Percentiles rank a stretch among this genome's conserved stretches.
These are phyloP conservation scores for Ctenosaura bakeri DNA, from an alignment of 2,797 vertebrate species.

Conservation along the genomic window DNA sequence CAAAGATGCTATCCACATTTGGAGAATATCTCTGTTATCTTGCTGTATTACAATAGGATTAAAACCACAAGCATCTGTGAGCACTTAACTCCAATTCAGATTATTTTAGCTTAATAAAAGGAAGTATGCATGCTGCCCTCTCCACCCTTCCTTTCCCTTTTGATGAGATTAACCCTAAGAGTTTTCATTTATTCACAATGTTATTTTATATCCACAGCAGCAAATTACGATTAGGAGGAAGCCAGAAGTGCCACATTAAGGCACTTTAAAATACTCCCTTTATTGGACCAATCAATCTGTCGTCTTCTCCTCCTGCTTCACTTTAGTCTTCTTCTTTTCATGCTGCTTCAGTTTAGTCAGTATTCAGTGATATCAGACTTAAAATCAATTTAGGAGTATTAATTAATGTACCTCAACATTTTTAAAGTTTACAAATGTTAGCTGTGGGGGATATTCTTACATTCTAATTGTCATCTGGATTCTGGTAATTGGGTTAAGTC, in stretches of 20 bases:
- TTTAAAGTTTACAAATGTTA: background rate
- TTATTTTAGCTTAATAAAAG: background rate
- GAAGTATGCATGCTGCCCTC: background rate
- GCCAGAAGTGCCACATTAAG: background rate
- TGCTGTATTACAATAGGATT: background rate
- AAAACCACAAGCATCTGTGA: background rate
- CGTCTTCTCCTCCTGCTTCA: too few species aligned
- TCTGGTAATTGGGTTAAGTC: background rate
- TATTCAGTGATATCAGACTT: background rate
- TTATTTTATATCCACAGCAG: background rate
- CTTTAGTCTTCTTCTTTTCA: too few species aligned
- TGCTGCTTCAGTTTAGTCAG: background rate
- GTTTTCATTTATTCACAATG: background rate
- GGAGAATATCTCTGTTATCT: background rate
- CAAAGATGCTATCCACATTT: background rate
- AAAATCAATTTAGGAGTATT: background rate
- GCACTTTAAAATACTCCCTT: background rate
- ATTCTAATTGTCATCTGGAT: background rate
- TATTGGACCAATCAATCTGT: background rate
- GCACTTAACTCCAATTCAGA: background rate
- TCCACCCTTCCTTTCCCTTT: background rate
- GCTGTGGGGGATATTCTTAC: background rate
- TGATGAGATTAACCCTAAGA: background rate
- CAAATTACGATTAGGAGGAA: background rate
- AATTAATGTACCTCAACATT: background rate